Base-by-base conservation (phyloP, 2,888 invertebrate genomes). In the Thera obeliscata region DNA sequence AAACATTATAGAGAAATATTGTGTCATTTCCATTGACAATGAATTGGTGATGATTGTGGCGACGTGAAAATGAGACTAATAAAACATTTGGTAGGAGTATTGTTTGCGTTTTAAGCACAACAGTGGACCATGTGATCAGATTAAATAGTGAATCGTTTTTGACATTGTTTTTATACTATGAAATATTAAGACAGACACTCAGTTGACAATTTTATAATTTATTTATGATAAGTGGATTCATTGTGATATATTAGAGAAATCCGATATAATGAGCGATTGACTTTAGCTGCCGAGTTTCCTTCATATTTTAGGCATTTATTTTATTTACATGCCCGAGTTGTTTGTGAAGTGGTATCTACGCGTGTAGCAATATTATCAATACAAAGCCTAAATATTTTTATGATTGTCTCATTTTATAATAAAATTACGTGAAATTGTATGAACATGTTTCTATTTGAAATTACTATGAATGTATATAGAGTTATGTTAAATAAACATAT, bases 201-300 rank as follows among this genome's bases (percentile, higher is more conserved):
- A 75, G 89, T 91, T 93, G 90, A 92, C 90, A 87, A 89, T 89
- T 91, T 88, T 88, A 88, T 92, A 90, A 92, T 93, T 93, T 91
- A 91, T 93, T 91, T 91, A 90, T 88, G 70, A 81, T 91, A 91
- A 91, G 93, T 93, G 91, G 87, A 90, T 90, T 89, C 83, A 87
- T 89, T 92, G 93, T 93, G 92, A 93, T 89, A 82, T 87, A 86
- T 85, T 85, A 86, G 87, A 84, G 73, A 81, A 84, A 87, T 84
- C 83, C 83, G 77, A 84, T 81, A 81, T 75, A 69, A 83, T 85
- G 80, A 88, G 85, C 81, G 81, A 86, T 87, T 81, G 77, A 83
- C 69, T 84, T 89, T 78, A 81, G 83, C 88, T 88, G 87, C 83
- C 71, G 77, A 74, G 75, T 61, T 61, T 64, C 36, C 74, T 79